Evolutionary conservation across 2,113 vertebrate genomes (phyloP).

Genomic region (Jaculus jaculus): DNA sequence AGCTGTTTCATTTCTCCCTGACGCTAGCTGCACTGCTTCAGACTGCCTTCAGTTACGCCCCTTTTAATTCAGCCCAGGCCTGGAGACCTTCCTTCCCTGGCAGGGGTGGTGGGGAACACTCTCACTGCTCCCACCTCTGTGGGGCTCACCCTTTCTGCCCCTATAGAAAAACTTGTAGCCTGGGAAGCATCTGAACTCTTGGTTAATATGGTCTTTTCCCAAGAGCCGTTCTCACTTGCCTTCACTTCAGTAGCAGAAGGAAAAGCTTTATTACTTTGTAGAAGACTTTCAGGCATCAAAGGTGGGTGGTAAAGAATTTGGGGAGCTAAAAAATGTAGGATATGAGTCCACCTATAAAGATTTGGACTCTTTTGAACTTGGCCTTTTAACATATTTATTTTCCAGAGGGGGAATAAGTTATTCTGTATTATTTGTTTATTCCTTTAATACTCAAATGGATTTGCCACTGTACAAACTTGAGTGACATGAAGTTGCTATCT

Average conservation of each 20-base stretch:
- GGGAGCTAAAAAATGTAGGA: slow-evolving; percentile 52
- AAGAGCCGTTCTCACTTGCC: slow-evolving; percentile 42
- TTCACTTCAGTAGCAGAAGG: slow-evolving; percentile 42
- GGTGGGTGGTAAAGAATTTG: slow-evolving; percentile 56
- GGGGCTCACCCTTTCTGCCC: slow-evolving; percentile 11
- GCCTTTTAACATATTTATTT: slow-evolving; percentile 54
- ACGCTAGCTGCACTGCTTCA: neutral
- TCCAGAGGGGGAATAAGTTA: slow-evolving; percentile 11
- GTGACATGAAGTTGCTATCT: neutral
- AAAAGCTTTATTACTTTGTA: slow-evolving; percentile 58
- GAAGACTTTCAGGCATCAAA: slow-evolving; percentile 66
- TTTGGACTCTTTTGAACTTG: neutral
- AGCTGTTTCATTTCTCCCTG: slow-evolving; percentile 30
- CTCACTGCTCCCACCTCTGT: neutral
- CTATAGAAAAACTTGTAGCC: neutral
- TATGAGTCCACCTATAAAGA: slow-evolving; percentile 4
- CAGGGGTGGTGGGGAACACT: neutral
- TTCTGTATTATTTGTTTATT: slow-evolving; percentile 31
- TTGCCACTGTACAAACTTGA: neutral
- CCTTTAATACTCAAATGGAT: slow-evolving; percentile 55
- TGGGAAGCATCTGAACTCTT: neutral
- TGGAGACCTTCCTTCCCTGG: neutral
- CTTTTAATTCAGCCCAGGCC: slow-evolving; percentile 42
- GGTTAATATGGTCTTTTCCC: neutral
- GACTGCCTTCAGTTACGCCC: neutral